Percentiles rank a stretch among this genome's conserved stretches.
These are phyloP conservation scores for Eudemis profundana DNA, from an alignment of 2,888 invertebrate genomes.

Conservation along the genomic window DNA sequence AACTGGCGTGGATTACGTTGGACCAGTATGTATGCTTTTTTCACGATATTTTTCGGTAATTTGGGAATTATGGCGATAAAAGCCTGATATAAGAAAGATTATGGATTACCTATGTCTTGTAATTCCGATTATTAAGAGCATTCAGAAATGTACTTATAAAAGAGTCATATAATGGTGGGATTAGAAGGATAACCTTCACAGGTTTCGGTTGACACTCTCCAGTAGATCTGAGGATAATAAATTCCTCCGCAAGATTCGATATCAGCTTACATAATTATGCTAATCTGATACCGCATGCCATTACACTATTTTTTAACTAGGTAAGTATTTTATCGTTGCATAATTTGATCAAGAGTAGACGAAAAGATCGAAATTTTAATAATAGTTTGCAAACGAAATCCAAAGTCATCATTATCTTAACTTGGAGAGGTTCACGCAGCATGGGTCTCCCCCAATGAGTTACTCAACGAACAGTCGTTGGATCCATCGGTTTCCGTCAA, in stretches of 20 bases:
- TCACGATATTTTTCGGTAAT: constrained; percentile 13
- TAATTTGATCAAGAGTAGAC: not conserved
- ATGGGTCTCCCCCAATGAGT: no score
- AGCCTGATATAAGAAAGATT: constrained; percentile 3
- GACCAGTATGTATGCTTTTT: constrained; percentile 38
- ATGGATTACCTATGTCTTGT: not conserved
- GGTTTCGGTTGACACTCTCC: constrained; percentile 14
- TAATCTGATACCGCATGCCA: constrained; percentile 12
- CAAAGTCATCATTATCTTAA: not conserved
- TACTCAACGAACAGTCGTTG: no score
- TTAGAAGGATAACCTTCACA: constrained; percentile 7
- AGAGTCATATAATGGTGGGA: not conserved
- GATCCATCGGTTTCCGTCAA: no score
- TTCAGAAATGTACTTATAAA: not conserved
- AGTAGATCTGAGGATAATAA: constrained; percentile 26
- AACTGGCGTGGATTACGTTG: constrained; percentile 23
- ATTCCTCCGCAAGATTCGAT: constrained; percentile 18
- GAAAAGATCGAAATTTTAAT: not conserved
- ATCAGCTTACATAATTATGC: constrained; percentile 34
- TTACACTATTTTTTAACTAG: not conserved
- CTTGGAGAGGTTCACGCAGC: not conserved
- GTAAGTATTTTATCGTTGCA: not conserved
- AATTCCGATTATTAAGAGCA: not conserved
- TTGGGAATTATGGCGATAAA: constrained; percentile 5
- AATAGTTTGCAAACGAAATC: not conserved